These are phyloP conservation scores for Piscicola geometra DNA, from an alignment of 2,888 invertebrate genomes.

Conservation along the genomic window DNA sequence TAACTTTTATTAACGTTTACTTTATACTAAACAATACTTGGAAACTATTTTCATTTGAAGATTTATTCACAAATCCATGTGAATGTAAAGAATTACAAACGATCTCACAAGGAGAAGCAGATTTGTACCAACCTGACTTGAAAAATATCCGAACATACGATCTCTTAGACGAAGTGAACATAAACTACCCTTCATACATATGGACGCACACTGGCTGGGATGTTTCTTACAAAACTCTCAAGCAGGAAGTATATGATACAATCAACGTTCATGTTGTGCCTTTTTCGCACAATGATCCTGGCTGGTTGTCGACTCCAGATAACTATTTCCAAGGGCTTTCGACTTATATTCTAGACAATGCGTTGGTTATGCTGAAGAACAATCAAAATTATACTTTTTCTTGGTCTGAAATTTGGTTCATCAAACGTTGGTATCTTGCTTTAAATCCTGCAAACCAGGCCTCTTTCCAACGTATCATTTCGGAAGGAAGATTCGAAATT, in stretches of 20 bases:
- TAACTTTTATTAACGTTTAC: no score
- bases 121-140: background rate
- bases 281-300: constrained; percentile 43
- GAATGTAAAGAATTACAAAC: no score
- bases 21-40: no score
- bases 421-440: constrained; percentile 39
- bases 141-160: constrained; percentile 2
- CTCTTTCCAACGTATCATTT: constrained; percentile 34
- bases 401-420: constrained; percentile 42
- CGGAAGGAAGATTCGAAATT: constrained; percentile 41
- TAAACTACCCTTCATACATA: constrained; percentile 38
- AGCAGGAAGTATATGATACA: constrained; percentile 23
- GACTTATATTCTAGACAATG: constrained; percentile 61
- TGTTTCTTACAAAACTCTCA: constrained; percentile 32
- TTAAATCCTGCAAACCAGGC: background rate
- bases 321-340: constrained; percentile 35
- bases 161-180: constrained; percentile 25
- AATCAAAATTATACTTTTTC: constrained; percentile 63
- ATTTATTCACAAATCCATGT: no score
- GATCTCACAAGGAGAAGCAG: no score
- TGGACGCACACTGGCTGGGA: constrained; percentile 42
- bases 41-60: no score
- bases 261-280: constrained; percentile 40
- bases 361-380: constrained; percentile 75
- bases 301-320: constrained; percentile 37